Evolutionary conservation across 2,113 vertebrate species (phyloP).

Genomic region (Perca flavescens): DNA sequence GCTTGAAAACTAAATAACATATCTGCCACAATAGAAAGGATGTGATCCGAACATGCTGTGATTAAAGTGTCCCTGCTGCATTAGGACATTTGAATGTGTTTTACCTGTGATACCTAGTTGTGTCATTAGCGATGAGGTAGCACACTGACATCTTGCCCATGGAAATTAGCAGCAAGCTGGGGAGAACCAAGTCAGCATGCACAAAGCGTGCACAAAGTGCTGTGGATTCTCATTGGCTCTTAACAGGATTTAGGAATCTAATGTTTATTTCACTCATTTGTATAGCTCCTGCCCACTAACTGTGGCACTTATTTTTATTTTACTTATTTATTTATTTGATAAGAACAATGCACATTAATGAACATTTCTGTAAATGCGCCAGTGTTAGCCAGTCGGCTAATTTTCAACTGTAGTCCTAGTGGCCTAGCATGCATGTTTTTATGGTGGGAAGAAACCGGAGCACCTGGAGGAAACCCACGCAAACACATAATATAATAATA

Average conservation of each 20-base stretch:
- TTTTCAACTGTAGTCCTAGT: no score
- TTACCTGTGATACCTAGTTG: neutral
- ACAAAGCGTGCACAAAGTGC: neutral
- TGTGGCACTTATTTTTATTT: neutral
- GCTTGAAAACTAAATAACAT: conserved; percentile 15
- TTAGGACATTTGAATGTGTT: conserved; percentile 26
- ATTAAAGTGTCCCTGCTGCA: conserved; percentile 29
- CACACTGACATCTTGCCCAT: conserved; percentile 29
- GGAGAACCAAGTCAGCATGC: neutral
- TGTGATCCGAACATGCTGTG: conserved; percentile 25
- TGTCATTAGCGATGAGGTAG: conserved; percentile 11
- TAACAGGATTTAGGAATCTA: conserved; percentile 7
- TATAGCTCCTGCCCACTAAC: conserved; percentile 5
- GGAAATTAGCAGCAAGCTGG: conserved; percentile 26
- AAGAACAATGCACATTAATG: no score
- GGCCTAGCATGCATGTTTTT: no score
- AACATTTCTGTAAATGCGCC: no score
- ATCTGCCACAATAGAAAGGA: neutral
- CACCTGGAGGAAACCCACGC: no score
- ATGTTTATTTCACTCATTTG: conserved; percentile 2
- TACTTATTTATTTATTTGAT: no score
- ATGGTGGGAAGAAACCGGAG: no score
- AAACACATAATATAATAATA: no score
- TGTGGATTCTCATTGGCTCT: neutral
- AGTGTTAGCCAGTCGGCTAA: no score